Conservation (phyloP, 1,140 invertebrate species). For the Drosophila bocqueti region DNA sequence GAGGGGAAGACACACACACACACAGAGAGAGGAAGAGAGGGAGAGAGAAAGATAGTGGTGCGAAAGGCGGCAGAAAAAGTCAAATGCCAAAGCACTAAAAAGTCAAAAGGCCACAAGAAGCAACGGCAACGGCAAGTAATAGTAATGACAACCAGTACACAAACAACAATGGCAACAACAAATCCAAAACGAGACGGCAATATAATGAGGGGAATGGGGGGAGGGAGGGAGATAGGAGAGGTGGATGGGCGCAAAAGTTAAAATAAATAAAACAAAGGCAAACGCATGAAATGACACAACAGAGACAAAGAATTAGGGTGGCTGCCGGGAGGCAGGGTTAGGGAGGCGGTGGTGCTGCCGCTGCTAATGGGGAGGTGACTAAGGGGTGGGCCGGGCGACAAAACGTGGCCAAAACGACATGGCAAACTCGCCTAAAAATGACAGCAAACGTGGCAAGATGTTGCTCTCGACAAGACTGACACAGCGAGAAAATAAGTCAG, state of each 20-base stretch:
- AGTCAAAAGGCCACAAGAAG: conserved; percentile 72
- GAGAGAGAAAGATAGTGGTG: conserved; percentile 6
- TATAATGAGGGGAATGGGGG: background rate
- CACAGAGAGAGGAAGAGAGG: too few relatives aligned
- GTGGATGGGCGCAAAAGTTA: conserved; percentile 67
- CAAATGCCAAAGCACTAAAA: conserved; percentile 76
- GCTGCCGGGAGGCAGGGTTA: background rate
- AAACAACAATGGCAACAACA: conserved; percentile 15
- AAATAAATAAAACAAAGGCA: conserved; percentile 77
- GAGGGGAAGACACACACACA: background rate
- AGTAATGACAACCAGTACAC: conserved; percentile 64
- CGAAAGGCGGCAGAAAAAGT: conserved; percentile 49
- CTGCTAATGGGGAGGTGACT: conserved; percentile 5
- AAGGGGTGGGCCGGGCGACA: conserved; percentile 18
- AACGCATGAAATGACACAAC: conserved; percentile 72
- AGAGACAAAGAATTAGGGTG: conserved; percentile 41
- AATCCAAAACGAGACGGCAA: conserved; percentile 1
- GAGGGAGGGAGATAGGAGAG: conserved; percentile 10
- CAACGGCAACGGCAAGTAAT: conserved; percentile 48
- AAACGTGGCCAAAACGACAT: conserved; percentile 59
- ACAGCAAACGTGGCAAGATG: conserved; percentile 56
- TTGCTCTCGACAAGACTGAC: background rate
- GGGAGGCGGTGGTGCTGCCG: background rate
- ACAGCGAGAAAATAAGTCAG: background rate
- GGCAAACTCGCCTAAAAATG: conserved; percentile 52